phyloP scores from a whole-genome alignment of 2,113 vertebrate genomes.

The Thryonomys swinderianus region DNA sequence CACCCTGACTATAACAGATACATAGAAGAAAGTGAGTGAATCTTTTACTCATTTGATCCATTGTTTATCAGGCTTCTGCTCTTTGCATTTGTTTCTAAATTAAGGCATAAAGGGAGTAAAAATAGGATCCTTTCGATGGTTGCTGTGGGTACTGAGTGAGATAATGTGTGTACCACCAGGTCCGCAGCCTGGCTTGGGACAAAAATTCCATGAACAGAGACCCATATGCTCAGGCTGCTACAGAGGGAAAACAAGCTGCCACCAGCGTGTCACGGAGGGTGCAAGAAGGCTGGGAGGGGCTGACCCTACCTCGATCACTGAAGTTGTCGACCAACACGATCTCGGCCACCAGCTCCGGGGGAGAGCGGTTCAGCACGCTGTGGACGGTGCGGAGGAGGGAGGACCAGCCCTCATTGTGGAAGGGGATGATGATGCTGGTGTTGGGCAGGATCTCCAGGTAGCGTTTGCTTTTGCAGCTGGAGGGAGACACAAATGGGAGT shows the following conservation, averaged over 20 bases:
- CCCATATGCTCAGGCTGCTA: neutral
- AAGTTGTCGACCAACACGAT: conserved; percentile 98
- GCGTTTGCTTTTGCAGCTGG: conserved; percentile 95
- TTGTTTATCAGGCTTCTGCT: neutral
- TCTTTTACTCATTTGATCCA: neutral
- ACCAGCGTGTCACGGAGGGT: neutral
- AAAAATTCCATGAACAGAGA: too few relatives aligned
- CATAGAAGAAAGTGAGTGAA: neutral
- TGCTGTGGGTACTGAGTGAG: neutral
- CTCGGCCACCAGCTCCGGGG: conserved; percentile 94
- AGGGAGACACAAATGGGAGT: conserved; percentile 54
- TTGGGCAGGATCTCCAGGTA: conserved; percentile 95
- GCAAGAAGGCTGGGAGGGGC: neutral
- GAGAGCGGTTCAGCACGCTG: conserved; percentile 97
- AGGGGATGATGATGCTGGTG: conserved; percentile 97
- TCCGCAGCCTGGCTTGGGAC: accelerated
- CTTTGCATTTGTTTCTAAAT: neutral
- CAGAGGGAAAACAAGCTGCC: neutral
- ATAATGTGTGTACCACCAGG: neutral
- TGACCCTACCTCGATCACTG: conserved; percentile 95
- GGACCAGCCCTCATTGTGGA: conserved; percentile 99
- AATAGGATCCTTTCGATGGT: neutral
- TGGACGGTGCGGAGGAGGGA: conserved; percentile 96
- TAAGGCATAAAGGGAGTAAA: neutral
- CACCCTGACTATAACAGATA: neutral